Evolutionary conservation across 2,797 vertebrate genomes (phyloP).

Genomic region (Silurus aristotelis): DNA sequence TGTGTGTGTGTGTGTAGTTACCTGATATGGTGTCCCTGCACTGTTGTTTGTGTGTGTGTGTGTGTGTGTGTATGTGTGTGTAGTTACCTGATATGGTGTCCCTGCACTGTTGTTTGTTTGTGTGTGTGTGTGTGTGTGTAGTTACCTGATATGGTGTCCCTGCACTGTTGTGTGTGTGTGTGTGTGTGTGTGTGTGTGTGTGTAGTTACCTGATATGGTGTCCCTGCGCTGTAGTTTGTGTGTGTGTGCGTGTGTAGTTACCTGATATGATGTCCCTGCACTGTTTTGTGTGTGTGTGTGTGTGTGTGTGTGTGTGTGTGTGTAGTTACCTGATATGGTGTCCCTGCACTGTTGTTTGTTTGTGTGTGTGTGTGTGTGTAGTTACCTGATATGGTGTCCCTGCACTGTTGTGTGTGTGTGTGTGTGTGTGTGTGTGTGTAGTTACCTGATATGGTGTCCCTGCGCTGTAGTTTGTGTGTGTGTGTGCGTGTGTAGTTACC

Average conservation of each 20-base stretch:
- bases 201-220: not conserved
- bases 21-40: conserved; percentile 77
- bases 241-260: conserved; percentile 47
- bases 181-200: conserved; percentile 52
- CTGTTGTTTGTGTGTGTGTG: conserved; percentile 80
- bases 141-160: conserved; percentile 69
- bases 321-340: not conserved
- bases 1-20: conserved; percentile 47
- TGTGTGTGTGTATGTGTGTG: too few species aligned
- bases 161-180: too few species aligned
- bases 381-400: conserved; percentile 69
- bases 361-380: conserved; percentile 48
- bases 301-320: conserved; percentile 52
- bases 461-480: not conserved
- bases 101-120: not conserved
- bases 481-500: conserved; percentile 48
- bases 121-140: conserved; percentile 48
- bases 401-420: too few species aligned
- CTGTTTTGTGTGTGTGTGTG: too few species aligned
- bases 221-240: not conserved
- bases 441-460: not conserved
- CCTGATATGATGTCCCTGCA: conserved; percentile 77
- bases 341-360: not conserved
- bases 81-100: not conserved
- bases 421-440: conserved; percentile 46